phyloP scores from a whole-genome alignment of 37 sponge, comb jelly and placozoan species.

The Beroe forskalii region DNA sequence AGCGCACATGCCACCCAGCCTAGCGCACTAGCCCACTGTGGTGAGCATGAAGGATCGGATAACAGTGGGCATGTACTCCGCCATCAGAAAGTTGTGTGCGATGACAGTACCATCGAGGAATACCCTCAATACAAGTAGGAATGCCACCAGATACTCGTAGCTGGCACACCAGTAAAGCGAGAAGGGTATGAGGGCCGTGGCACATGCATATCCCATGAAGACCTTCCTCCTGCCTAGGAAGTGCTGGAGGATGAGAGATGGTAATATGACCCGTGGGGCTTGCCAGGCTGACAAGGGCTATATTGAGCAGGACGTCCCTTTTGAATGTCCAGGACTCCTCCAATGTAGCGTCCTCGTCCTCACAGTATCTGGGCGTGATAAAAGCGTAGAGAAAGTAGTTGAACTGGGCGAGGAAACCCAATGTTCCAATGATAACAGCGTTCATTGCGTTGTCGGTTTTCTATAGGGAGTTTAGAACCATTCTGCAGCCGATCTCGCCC shows the following conservation, averaged over 20 bases:
- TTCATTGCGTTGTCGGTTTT: background rate
- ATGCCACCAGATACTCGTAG: background rate
- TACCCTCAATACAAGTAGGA: background rate
- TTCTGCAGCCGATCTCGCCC: background rate
- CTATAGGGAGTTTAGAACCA: background rate
- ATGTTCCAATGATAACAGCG: background rate
- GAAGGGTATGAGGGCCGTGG: background rate
- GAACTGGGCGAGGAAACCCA: background rate
- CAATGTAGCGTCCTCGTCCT: background rate
- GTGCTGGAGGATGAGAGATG: background rate
- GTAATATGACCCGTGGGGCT: background rate
- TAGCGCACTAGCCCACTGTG: no score
- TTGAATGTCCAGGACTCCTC: background rate
- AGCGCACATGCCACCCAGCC: no score
- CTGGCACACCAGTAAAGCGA: background rate
- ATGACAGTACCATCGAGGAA: background rate
- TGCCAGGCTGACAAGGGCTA: background rate
- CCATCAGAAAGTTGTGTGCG: background rate
- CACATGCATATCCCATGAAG: background rate
- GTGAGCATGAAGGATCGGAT: conserved; percentile 2
- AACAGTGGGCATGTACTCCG: conserved; percentile 7
- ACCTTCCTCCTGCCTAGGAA: background rate
- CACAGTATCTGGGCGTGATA: background rate
- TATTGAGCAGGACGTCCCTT: background rate
- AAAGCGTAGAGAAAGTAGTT: background rate